Evolutionary conservation across 1,140 invertebrate genomes (phyloP).

Genomic region (Drosophila yakuba): DNA sequence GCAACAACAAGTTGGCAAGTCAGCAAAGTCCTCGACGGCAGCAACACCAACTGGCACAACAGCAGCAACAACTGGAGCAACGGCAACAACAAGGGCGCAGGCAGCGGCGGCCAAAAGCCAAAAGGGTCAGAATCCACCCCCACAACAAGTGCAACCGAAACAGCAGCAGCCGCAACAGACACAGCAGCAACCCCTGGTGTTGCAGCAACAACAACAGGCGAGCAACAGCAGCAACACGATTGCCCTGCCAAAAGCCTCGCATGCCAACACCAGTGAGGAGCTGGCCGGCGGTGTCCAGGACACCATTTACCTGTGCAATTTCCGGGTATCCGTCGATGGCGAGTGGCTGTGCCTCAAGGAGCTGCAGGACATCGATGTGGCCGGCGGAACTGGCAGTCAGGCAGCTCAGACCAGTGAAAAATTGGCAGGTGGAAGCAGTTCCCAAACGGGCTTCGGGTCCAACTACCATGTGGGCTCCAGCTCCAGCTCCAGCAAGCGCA

Average conservation of each 20-base stretch:
- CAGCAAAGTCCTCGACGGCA: conserved; percentile 40
- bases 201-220: conserved; percentile 27
- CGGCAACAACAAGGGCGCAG: conserved; percentile 30
- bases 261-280: conserved; percentile 85
- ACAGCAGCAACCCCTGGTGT: conserved; percentile 32
- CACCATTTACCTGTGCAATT: conserved; percentile 98
- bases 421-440: conserved; percentile 2
- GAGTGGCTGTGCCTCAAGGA: conserved; percentile 99
- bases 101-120: conserved; percentile 45
- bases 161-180: conserved; percentile 27
- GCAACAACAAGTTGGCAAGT: conserved; percentile 66
- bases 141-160: conserved; percentile 43
- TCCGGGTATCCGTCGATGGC: conserved; percentile 97
- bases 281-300: conserved; percentile 95
- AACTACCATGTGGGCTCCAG: conserved; percentile 17
- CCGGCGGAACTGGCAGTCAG: conserved; percentile 67
- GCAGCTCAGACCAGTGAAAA: conserved; percentile 25
- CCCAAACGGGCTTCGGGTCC: conserved; percentile 5
- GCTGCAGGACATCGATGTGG: conserved; percentile 94
- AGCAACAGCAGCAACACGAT: conserved; percentile 67
- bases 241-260: conserved; percentile 72
- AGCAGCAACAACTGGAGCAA: conserved; percentile 8
- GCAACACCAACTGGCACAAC: conserved; percentile 18
- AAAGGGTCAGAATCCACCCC: conserved; percentile 62
- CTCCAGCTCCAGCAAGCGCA: conserved; percentile 46